A percentile compares a stretch with the other conserved stretches of the same genome.
These are phyloP conservation scores for Heliconius ismenius DNA, from an alignment of 2,888 invertebrate species.

Conservation along the genomic window DNA sequence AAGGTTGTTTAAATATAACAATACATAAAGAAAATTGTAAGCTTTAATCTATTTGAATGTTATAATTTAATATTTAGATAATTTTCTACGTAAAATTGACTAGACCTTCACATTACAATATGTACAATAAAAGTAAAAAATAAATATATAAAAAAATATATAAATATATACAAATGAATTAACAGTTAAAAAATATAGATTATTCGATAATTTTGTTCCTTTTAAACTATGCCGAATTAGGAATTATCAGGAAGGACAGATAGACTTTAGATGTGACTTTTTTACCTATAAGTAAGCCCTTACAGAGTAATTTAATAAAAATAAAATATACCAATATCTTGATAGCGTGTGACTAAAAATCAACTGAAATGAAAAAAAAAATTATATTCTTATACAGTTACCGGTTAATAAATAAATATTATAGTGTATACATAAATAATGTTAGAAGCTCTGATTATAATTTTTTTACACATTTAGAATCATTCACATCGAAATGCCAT, in stretches of 20 bases:
- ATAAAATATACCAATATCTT: too few species aligned
- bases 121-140: not conserved
- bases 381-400: too few species aligned
- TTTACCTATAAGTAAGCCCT: too few species aligned
- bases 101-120: slow-evolving; percentile 8
- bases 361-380: too few species aligned
- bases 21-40: slow-evolving; percentile 12
- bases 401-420: not conserved
- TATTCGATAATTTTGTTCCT: not conserved
- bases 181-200: not conserved
- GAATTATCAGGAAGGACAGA: too few species aligned
- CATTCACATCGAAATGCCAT: not conserved
- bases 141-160: slow-evolving; percentile 1
- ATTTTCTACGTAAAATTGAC: slow-evolving; percentile 10
- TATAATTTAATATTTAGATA: not conserved
- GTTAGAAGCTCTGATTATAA: not conserved
- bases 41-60: slow-evolving; percentile 4
- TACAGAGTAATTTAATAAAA: too few species aligned
- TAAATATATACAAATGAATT: slow-evolving; percentile 9
- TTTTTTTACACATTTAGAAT: not conserved
- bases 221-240: too few species aligned
- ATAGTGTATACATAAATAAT: not conserved
- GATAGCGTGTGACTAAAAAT: too few species aligned
- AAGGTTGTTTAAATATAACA: not conserved
- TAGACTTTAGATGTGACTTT: too few species aligned